Evolutionary conservation across 1,140 invertebrate species (phyloP).

Genomic region (Frieseomelitta varia): DNA sequence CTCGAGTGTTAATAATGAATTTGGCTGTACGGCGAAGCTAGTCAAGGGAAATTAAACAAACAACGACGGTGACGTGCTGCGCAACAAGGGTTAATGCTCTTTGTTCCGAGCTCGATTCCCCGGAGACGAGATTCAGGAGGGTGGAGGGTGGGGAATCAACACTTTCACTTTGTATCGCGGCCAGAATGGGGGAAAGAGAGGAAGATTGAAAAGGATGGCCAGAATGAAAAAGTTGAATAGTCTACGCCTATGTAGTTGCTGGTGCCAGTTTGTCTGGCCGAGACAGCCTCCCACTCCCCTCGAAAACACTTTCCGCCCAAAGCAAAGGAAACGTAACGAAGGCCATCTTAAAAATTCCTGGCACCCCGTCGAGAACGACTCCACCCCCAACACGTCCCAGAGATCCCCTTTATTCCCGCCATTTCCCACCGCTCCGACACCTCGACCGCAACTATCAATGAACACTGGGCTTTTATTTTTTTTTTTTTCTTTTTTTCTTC

Average conservation of each 20-base stretch:
- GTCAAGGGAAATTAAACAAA: neutral
- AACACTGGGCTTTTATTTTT: conserved; percentile 33
- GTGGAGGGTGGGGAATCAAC: neutral
- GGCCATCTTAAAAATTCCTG: conserved; percentile 70
- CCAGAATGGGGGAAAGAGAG: neutral
- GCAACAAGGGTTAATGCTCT: neutral
- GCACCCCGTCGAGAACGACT: conserved; percentile 63
- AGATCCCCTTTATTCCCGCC: conserved; percentile 26
- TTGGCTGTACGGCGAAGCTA: neutral
- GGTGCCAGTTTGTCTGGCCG: conserved; percentile 71
- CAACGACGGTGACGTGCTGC: too few relatives aligned
- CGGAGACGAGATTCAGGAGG: neutral
- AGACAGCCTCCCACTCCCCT: conserved; percentile 36
- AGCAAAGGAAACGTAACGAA: conserved; percentile 60
- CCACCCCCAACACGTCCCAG: conserved; percentile 55
- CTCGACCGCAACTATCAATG: conserved; percentile 58
- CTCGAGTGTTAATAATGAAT: neutral
- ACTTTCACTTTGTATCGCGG: neutral
- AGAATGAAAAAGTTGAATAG: conserved; percentile 32
- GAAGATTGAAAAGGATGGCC: neutral
- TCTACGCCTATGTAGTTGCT: conserved; percentile 51
- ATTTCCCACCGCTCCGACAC: conserved; percentile 36
- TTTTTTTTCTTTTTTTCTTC: neutral
- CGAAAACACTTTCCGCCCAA: conserved; percentile 52
- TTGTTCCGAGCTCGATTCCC: neutral